Evolutionary conservation across 2,888 invertebrate genomes (phyloP), one percentile per base, ranked within the genome.

Genomic region (Allygus modestus): DNA sequence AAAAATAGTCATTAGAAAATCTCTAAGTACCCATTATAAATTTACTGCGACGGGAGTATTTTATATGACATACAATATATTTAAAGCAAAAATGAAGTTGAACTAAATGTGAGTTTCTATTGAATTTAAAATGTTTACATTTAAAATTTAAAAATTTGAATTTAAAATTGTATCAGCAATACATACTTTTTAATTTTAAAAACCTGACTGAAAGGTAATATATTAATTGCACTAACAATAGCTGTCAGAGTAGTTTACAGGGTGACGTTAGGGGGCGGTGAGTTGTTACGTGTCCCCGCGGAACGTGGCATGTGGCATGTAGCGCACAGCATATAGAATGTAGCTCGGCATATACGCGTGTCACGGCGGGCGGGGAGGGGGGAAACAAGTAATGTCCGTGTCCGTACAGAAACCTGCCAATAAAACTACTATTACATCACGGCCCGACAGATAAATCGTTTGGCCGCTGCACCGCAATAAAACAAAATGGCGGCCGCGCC

Each of bases 401-500:
- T 69, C 20, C 31, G 12, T 33, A 33, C 69, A n/a, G 69, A 17
- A 15, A 69, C 31, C 33, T 33, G 69, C 69, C 69, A 69, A 69
- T 69, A 69, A 69, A 69, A 69, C 69, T 69, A 69, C 69, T 33
- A 69, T 69, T 69, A 69, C 69, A 28, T 4, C 26, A 23, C 28
- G 20, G 61, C 61, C 12, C 69, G 69, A 69, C 69, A 69, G 31
- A 69, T 69, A 69, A 69, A 69, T 69, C 69, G 54, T 23, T 54
- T 54, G 54, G 54, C 69, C 31, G 31, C n/a, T n/a, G 69, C 69
- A 17, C 31, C 20, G 69, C 69, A 69, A 69, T 69, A 69, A 69
- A 69, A 69, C 69, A 69, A 69, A 69, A 69, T 69, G 69, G 69
- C 69, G 69, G 1, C 31, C 31, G 31, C 69, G 69, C 69, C 69